Base-by-base conservation (phyloP, 2,113 vertebrate species). In the Mirounga angustirostris region DNA sequence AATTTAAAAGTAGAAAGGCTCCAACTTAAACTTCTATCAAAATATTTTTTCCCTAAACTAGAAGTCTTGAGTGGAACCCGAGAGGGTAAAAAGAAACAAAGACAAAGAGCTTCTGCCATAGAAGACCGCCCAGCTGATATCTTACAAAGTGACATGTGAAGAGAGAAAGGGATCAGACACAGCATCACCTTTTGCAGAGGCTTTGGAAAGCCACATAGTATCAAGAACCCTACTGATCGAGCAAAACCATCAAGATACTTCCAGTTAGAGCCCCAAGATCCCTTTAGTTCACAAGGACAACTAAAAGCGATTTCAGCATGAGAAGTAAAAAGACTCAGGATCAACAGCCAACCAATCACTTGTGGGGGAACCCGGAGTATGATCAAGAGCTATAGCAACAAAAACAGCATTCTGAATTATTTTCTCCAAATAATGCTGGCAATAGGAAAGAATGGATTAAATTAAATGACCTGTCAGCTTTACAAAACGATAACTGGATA, bases 51-150 rank as follows among this genome's bases (percentile, higher is more conserved):
- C 2, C 18, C 18, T 11, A 91, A 58, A 79, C 0, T n/a, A 7
- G 10, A 94, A 71, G n/a, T 40, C 73, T 92, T 87, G 86, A 94
- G 30, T 59, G 15, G 5, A 71, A 83, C 28, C 67, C 54, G 21
- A 96, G 16, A 91, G 15, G 30, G 18, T 78, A 79, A 90, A 95
- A 74, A 54, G 33, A 85, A 93, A 58, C 43, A 96, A 58, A 76
- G 22, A 58, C 36, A 79, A 79, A 69, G 46, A 73, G 46, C 15
- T 87, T 83, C 67, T 78, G 50, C 73, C n/a, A 65, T 2, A 89
- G 15, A 15, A 73, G 28, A 74, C 2, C 65, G 56, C 50, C 24
- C 46, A 88, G 36, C 13, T 12, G 7, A 65, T 43, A 19, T 56
- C 78, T 46, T 10, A 81, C 12, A 83, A 82, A 85, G 14, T 22